These are phyloP conservation scores for Ceratina japonica DNA, from an alignment of 1,140 invertebrate genomes.

Conservation along the genomic window DNA sequence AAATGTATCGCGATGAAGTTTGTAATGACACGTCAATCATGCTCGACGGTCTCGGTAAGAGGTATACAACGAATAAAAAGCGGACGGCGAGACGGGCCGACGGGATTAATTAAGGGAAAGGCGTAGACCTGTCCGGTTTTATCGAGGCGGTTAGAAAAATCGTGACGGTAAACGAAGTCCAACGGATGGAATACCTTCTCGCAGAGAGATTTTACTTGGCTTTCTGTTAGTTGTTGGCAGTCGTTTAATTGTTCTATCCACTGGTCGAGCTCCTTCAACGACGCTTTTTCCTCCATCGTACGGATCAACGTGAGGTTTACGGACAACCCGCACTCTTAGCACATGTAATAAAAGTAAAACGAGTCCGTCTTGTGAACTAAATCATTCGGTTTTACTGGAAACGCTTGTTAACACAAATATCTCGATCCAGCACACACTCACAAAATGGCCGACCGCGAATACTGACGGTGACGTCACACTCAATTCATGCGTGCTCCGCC, in stretches of 20 bases:
- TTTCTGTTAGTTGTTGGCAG: slow-evolving; percentile 99
- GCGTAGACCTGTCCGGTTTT: too few relatives aligned
- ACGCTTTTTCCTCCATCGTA: slow-evolving; percentile 94
- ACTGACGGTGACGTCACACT: slow-evolving; percentile 75
- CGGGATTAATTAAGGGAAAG: background rate
- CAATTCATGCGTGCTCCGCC: slow-evolving; percentile 42
- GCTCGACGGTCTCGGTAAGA: slow-evolving; percentile 5
- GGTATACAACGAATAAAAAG: slow-evolving; percentile 8
- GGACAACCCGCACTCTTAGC: slow-evolving; percentile 61
- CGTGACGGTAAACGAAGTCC: background rate
- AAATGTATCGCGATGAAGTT: slow-evolving; percentile 20
- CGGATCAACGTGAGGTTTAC: slow-evolving; percentile 63
- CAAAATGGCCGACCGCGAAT: slow-evolving; percentile 78
- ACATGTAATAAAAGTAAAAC: slow-evolving; percentile 66
- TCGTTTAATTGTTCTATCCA: slow-evolving; percentile 99
- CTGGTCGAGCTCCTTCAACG: slow-evolving; percentile 98
- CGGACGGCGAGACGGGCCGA: background rate
- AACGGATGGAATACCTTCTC: slow-evolving; percentile 93
- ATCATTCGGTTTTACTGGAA: slow-evolving; percentile 72
- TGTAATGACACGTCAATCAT: slow-evolving; percentile 45
- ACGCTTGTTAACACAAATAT: slow-evolving; percentile 71
- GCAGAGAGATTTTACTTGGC: slow-evolving; percentile 99
- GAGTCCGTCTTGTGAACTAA: slow-evolving; percentile 64
- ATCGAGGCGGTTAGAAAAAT: background rate
- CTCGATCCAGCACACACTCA: slow-evolving; percentile 72